These are phyloP conservation scores for Drosophila mercatorum DNA, from an alignment of 2,888 invertebrate genomes.

Conservation along the genomic window DNA sequence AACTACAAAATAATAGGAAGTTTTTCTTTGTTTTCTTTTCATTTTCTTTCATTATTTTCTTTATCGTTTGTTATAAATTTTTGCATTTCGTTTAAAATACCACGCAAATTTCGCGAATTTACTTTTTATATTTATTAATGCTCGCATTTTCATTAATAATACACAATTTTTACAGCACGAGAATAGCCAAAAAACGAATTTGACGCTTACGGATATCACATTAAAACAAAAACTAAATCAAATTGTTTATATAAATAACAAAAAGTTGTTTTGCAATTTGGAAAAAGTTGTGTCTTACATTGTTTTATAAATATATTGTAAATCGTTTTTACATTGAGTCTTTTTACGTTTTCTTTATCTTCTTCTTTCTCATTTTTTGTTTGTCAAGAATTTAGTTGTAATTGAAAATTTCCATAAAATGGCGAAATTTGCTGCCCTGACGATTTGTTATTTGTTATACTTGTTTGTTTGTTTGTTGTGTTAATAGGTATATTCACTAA, in stretches of 20 bases:
- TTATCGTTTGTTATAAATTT: constrained; percentile 32
- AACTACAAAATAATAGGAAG: constrained; percentile 79
- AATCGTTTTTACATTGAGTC: constrained; percentile 62
- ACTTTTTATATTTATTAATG: constrained; percentile 33
- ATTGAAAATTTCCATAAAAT: constrained; percentile 41
- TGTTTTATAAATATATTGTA: constrained; percentile 59
- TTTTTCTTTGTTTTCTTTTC: constrained; percentile 52
- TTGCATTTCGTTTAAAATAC: constrained; percentile 48
- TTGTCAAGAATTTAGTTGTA: constrained; percentile 41
- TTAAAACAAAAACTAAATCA: constrained; percentile 68
- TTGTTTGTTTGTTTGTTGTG: constrained; percentile 29
- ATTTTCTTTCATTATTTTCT: constrained; percentile 19
- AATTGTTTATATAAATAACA: constrained; percentile 61
- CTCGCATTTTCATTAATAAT: constrained; percentile 41
- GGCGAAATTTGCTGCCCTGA: constrained; percentile 63
- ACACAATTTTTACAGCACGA: constrained; percentile 59
- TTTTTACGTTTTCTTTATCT: constrained; percentile 43
- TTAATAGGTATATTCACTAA: constrained; percentile 64
- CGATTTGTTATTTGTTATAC: constrained; percentile 35
- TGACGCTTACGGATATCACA: constrained; percentile 69
- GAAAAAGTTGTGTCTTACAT: constrained; percentile 65
- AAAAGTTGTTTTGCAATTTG: constrained; percentile 49
- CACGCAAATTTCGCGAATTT: constrained; percentile 41
- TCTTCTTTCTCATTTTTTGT: neutral
- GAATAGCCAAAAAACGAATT: constrained; percentile 66